Base-by-base conservation (phyloP, 2,888 invertebrate species). In the Augiades crinisus region DNA sequence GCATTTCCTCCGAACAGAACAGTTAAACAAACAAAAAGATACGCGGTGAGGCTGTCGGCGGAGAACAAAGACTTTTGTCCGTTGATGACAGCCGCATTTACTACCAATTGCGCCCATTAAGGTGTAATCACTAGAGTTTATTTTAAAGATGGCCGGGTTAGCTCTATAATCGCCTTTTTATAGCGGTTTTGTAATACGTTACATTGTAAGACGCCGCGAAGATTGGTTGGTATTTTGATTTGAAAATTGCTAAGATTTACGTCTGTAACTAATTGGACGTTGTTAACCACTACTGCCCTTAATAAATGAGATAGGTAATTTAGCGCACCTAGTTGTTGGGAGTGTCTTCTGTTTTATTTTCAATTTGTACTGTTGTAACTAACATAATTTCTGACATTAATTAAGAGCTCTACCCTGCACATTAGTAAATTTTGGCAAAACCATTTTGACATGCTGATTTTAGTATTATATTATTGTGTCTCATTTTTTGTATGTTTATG, bases 141-240 rank as follows among this genome's bases (percentile, higher is more conserved):
- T 40, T 49, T 40, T 38, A 47, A 47, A 47, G 47, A 47, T 40
- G 37, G 37, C 30, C 30, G n/a, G 30, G 22, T 49, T 47, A 47
- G 47, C 38, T 40, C 47, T 22, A 49, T 40, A 49, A 49, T 49
- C 31, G 40, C 2, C 47, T 49, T 49, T 49, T 49, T 49, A 31
- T 40, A 12, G 14, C 31, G 40, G 33, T 49, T 40, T 24, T 33
- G 40, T 49, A 49, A 49, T 33, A 40, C 37, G 47, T 31, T 40
- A 49, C 47, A 49, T 40, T 40, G 47, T 40, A 19, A 40, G 22
- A 24, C 13, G 38, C 19, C 12, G 21, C 21, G 30, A 31, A 38
- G 47, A 19, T 38, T 16, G 21, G 24, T 8, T 14, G 47, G 13
- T 47, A 37, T 31, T 47, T 47, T 40, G 30, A 36, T 46, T 37